Conservation (phyloP, 1,140 invertebrate species). For the Drosophila arawakana region DNA sequence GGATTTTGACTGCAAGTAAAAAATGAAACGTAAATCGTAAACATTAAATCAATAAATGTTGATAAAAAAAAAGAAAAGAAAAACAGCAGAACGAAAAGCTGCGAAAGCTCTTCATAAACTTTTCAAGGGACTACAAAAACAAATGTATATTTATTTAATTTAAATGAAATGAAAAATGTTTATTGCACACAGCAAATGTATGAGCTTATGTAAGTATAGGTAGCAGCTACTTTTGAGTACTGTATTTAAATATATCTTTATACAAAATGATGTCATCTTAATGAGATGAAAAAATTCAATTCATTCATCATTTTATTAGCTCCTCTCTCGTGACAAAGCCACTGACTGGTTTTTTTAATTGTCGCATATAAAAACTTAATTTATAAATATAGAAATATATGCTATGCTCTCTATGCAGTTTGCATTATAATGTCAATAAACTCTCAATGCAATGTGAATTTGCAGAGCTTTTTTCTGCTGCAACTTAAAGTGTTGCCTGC, state of each 20-base stretch:
- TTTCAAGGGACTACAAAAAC: constrained; percentile 4
- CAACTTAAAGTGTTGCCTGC: constrained; percentile 43
- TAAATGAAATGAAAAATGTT: not conserved
- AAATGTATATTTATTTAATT: not conserved
- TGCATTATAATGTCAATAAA: constrained; percentile 41
- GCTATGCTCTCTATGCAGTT: not conserved
- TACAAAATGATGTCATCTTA: constrained; percentile 15
- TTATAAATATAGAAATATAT: not conserved
- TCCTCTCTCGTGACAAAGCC: not conserved
- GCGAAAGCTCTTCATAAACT: constrained; percentile 25
- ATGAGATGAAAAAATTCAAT: not conserved
- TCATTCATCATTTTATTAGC: constrained; percentile 3
- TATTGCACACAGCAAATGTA: not conserved
- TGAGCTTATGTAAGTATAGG: constrained; percentile 2
- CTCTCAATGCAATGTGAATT: constrained; percentile 23
- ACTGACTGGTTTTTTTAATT: not conserved
- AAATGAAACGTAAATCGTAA: constrained; percentile 29
- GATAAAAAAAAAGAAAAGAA: constrained; percentile 31
- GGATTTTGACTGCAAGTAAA: constrained; percentile 59
- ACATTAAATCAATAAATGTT: constrained; percentile 61
- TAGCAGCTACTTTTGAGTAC: not conserved
- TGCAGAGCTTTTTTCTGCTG: constrained; percentile 56
- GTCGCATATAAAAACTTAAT: not conserved
- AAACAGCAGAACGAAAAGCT: constrained; percentile 46
- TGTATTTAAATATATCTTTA: not conserved